Conservation (phyloP, 2,888 invertebrate genomes). For the Acleris holmiana region DNA sequence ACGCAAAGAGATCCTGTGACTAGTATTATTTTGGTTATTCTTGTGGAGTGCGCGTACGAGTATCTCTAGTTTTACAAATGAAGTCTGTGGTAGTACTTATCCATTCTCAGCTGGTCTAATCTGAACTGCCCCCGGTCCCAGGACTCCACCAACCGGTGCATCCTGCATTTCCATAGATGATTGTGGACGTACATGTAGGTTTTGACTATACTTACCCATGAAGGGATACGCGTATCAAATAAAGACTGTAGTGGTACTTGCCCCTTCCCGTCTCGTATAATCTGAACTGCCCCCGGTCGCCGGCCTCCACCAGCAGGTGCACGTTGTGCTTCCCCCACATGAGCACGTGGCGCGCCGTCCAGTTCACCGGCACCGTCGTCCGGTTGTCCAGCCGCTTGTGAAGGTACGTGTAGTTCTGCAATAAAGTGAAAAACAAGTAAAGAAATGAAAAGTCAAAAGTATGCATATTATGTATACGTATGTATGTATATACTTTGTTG, state of each 20-base stretch:
- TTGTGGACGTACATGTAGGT: no score
- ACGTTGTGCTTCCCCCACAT: conserved; percentile 48
- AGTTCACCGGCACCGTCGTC: conserved; percentile 53
- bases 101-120: conserved; percentile 42
- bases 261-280: conserved; percentile 49
- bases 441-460: no score
- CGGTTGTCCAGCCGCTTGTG: conserved; percentile 50
- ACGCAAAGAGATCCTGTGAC: background rate
- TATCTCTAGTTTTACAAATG: no score
- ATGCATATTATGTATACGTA: no score
- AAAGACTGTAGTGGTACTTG: conserved; percentile 30
- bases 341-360: conserved; percentile 55
- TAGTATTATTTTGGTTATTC: background rate
- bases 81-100: no score
- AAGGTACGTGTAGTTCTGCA: conserved; percentile 51
- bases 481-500: no score
- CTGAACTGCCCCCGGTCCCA: conserved; percentile 59
- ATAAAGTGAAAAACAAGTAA: background rate
- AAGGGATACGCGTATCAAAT: conserved; percentile 45
- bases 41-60: background rate
- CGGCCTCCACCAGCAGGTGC: conserved; percentile 56
- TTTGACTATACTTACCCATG: no score
- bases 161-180: conserved; percentile 41
- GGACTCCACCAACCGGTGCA: conserved; percentile 54
- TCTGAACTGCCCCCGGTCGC: conserved; percentile 58